phyloP scores from a whole-genome alignment of 1,140 invertebrate species.

The Heliconius congener region DNA sequence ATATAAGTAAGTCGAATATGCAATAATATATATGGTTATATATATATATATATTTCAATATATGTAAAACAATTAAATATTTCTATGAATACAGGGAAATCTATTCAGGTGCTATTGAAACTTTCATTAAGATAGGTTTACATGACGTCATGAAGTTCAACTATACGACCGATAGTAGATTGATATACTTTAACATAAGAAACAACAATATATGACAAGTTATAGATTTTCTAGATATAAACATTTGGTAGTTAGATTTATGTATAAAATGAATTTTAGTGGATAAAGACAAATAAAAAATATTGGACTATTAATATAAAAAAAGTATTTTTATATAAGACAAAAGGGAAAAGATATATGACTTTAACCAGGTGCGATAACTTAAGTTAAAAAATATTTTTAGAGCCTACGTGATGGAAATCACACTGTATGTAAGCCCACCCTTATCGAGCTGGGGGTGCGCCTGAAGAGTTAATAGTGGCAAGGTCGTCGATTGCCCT shows the following conservation, averaged over 20 bases:
- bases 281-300: no score
- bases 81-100: not conserved
- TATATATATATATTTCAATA: not conserved
- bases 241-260: not conserved
- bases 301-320: no score
- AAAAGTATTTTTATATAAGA: no score
- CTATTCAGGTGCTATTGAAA: not conserved
- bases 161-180: not conserved
- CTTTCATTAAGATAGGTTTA: not conserved
- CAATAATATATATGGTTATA: no score
- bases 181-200: not conserved
- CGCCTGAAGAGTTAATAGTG: conserved; percentile 15
- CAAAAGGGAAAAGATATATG: not conserved
- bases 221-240: not conserved
- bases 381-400: not conserved
- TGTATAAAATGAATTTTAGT: no score
- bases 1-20: no score
- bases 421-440: not conserved
- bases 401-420: not conserved
- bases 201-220: not conserved
- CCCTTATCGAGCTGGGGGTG: not conserved
- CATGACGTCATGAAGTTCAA: not conserved
- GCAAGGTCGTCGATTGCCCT: conserved; percentile 21
- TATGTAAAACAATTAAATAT: not conserved
- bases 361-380: not conserved